A percentile compares a stretch with the other conserved stretches of the same genome.
These are phyloP conservation scores for Apteryx mantelli DNA, from an alignment of 2,113 vertebrate species.

Conservation along the genomic window DNA sequence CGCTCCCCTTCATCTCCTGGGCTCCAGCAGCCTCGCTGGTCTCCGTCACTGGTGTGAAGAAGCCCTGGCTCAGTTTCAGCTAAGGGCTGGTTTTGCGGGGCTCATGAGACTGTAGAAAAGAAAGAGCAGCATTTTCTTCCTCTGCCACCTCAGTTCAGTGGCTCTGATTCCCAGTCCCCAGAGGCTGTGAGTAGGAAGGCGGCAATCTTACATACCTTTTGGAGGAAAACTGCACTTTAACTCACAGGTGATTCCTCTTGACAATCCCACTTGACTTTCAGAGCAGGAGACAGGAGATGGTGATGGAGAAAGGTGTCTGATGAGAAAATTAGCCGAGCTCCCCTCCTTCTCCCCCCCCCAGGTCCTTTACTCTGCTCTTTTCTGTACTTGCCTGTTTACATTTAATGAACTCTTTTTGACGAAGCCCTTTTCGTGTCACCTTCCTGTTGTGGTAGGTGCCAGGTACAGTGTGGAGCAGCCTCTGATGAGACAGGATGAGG, in stretches of 20 bases:
- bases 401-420: neutral
- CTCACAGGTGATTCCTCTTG: conserved; percentile 65
- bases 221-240: conserved; percentile 43
- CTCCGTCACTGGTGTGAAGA: neutral
- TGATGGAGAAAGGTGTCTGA: conserved; percentile 17
- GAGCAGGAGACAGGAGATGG: conserved; percentile 14
- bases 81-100: neutral
- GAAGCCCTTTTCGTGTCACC: neutral
- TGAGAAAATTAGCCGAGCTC: conserved; percentile 54
- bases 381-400: neutral
- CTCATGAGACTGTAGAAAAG: neutral
- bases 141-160: neutral
- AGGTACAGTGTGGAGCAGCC: neutral
- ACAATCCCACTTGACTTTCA: conserved; percentile 69
- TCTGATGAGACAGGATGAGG: neutral
- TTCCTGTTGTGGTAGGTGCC: neutral
- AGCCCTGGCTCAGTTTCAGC: neutral
- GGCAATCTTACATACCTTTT: conserved; percentile 12
- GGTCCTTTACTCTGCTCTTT: neutral
- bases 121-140: neutral
- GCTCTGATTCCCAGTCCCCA: conserved; percentile 11
- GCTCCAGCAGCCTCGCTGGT: neutral
- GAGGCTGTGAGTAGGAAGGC: neutral
- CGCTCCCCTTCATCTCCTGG: neutral
- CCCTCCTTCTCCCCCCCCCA: neutral